Evolutionary conservation across 2,888 invertebrate species (phyloP), one percentile per base, ranked within the genome.

Genomic region (Melolontha melolontha): DNA sequence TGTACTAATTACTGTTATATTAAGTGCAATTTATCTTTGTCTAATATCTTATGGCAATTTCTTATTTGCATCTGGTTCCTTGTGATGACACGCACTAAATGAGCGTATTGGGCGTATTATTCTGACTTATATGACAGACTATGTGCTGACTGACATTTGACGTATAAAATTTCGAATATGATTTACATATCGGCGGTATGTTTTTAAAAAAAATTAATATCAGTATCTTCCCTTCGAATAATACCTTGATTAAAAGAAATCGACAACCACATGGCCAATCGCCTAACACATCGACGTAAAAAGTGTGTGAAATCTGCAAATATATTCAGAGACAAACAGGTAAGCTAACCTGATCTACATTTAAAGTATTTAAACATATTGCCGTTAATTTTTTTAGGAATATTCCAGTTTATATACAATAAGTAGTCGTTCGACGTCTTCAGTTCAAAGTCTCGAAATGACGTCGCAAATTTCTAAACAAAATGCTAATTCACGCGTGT

Each of bases 321-420:
- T 50, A 57, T 50, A 50, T 66, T 66, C 16, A 66, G 66, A 57
- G 66, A 66, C 14, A 57, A 41, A 50, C 57, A 66, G 59, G 66
- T 59, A 49, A 59, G 49, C 2, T 5, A 16, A 2, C 2, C 5
- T 16, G 29, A 11, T 17, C 16, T 10, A 10, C 29, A 14, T 12
- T 6, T n/a, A 10, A n/a, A 12, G 1, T 4, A 22, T 8, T 39
- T 39, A 51, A 7, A 39, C 7, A 17, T 39, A 51, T 16, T 10
- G 41, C 12, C 2, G 4, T 8, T 11, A 8, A 27, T 10, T 8
- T n/a, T 65, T 57, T 57, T 41, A 66, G 66, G 66, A 66, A 41
- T 66, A 57, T 22, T 66, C 66, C 12, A 66, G 66, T 50, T 39
- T 66, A n/a, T 66, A 66, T 10, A 66, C 66, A 17, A 66, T 66